phyloP scores from a whole-genome alignment of 92 coral and sea anemone genomes.

The Bergia puertoricense region DNA sequence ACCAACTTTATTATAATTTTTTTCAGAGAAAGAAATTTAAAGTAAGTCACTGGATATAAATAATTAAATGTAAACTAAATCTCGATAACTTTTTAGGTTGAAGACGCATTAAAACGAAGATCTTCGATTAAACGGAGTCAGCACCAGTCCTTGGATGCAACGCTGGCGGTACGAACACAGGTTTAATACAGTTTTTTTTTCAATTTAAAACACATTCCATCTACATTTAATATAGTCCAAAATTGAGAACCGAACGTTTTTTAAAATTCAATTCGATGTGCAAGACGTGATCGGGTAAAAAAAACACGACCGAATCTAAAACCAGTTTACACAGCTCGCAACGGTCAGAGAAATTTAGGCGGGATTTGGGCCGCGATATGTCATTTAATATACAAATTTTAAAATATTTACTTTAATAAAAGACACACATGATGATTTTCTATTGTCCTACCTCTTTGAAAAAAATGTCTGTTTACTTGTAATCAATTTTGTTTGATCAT shows the following conservation, averaged over 20 bases:
- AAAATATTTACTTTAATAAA: neutral
- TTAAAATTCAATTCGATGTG: neutral
- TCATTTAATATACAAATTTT: neutral
- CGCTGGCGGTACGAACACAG: slow-evolving; percentile 81
- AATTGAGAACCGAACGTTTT: neutral
- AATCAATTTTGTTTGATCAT: neutral
- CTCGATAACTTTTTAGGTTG: slow-evolving; percentile 62
- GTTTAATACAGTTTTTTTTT: neutral
- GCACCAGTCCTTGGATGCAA: slow-evolving; percentile 82
- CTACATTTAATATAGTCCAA: neutral
- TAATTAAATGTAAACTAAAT: neutral
- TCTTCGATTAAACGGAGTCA: slow-evolving; percentile 60
- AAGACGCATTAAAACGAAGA: slow-evolving; percentile 75
- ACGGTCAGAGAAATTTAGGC: neutral
- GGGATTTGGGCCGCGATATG: neutral
- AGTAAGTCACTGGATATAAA: neutral
- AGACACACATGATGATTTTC: too few relatives aligned
- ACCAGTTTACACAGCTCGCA: too few relatives aligned
- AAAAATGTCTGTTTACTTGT: neutral
- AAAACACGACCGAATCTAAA: neutral
- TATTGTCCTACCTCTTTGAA: too few relatives aligned
- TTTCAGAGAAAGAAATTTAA: too few relatives aligned
- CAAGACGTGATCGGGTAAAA: neutral
- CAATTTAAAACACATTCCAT: neutral
- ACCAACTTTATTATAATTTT: too few relatives aligned